Evolutionary conservation across 2,888 invertebrate genomes (phyloP), one percentile per base, ranked within the genome.

Genomic region (Hydrotaea cyrtoneurina): DNA sequence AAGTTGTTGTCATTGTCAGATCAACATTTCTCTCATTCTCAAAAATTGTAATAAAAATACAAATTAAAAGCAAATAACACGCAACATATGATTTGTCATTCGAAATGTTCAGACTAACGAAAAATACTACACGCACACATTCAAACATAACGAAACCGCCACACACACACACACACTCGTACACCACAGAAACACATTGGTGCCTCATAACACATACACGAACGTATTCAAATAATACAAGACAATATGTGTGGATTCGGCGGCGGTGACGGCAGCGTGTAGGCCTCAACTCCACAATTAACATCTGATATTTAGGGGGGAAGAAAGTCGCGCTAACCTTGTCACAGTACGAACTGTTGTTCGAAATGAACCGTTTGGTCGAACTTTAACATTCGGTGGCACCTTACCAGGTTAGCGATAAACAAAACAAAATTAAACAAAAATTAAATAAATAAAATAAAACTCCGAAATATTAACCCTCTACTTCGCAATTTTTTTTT

Each of bases 11-110:
- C 62, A 53, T 80, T 75, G 80, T 71, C 72, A 79, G 19, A 74
- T 23, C 43, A 36, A 55, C 57, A 72, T 62, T 36, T 72, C 53
- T 15, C 31, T 53, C 31, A 31, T 19, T 53, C 23, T 77, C 55
- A 64, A 62, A 72, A 59, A 23, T 11, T 57, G 46, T 19, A 55
- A 55, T 79, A 26, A 66, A 71, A 64, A 76, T 76, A 55, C 43
- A 81, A 77, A 50, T 80, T 55, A 64, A 77, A 78, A 69, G 46
- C 43, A 73, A 77, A 69, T 50, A 59, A 73, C 73, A 78, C 69
- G 77, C 77, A 78, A 78, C 77, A 78, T 82, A 66, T 82, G 77
- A 66, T 66, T 77, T 77, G 72, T 76, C 71, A 50, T 50, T 69
- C 19, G 46, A 74, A 74, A 74, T 46, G 17, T 46, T n/a, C 43